These are phyloP conservation scores for Malurus alboscapulatus DNA, from an alignment of 2,113 vertebrate genomes.

Conservation along the genomic window DNA sequence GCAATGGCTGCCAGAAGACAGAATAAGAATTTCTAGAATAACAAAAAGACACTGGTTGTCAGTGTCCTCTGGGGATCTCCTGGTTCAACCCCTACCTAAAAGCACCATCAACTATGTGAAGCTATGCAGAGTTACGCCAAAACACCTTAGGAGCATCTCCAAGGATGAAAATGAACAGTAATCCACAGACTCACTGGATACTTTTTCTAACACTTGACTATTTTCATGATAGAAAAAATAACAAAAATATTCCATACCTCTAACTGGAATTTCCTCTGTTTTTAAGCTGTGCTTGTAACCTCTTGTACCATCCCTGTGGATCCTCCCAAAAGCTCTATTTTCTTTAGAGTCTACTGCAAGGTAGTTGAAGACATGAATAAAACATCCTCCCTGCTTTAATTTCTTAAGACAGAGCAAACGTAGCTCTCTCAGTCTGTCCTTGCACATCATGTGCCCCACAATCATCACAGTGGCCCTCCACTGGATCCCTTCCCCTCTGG, in stretches of 20 bases:
- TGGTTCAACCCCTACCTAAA: background rate
- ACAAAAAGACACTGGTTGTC: background rate
- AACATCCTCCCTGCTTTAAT: background rate
- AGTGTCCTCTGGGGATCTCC: background rate
- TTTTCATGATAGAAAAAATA: background rate
- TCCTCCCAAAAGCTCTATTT: background rate
- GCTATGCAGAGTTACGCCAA: background rate
- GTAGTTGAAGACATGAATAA: background rate
- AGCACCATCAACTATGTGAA: background rate
- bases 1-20: background rate
- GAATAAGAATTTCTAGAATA: background rate
- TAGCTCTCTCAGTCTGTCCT: background rate
- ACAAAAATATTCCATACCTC: rapidly evolving
- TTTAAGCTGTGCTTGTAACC: background rate
- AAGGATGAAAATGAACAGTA: background rate
- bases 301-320: background rate
- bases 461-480: background rate
- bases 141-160: background rate
- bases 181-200: background rate
- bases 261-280: background rate
- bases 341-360: background rate
- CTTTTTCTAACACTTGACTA: background rate
- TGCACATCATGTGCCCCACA: background rate
- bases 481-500: background rate
- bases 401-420: background rate